A percentile compares a stretch with the other conserved stretches of the same genome.
Evolutionary conservation across 2,888 invertebrate genomes (phyloP).

Genomic region (Ophioninae sp.): DNA sequence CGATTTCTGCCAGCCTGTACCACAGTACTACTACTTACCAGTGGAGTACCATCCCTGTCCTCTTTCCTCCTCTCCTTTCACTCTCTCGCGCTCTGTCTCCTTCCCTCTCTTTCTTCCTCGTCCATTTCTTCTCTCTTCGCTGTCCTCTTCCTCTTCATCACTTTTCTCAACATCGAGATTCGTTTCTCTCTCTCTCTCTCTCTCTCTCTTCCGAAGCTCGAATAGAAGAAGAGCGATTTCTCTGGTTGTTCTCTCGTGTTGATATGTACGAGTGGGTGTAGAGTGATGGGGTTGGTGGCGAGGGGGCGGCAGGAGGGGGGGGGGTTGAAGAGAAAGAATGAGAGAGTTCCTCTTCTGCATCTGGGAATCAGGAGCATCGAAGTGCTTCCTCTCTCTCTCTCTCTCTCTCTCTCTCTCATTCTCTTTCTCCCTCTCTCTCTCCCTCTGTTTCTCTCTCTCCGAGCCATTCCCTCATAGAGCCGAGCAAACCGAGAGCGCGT

Average conservation of each 20-base stretch:
- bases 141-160: too few species aligned
- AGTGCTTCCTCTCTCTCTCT: conserved; percentile 15
- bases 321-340: neutral
- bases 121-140: too few species aligned
- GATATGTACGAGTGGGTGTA: too few species aligned
- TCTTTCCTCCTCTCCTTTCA: conserved; percentile 39
- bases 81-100: neutral
- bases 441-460: conserved; percentile 35
- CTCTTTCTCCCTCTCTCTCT: conserved; percentile 11
- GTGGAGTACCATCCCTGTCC: conserved; percentile 43
- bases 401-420: neutral
- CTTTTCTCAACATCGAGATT: too few species aligned
- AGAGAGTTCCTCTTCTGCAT: conserved; percentile 18
- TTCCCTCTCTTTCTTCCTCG: neutral
- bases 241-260: conserved; percentile 18
- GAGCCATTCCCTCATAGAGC: conserved; percentile 54
- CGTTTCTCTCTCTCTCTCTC: conserved; percentile 4
- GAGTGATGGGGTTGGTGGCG: too few species aligned
- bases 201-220: neutral
- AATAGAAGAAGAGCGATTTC: conserved; percentile 7
- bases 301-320: neutral
- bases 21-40: conserved; percentile 57
- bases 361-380: conserved; percentile 39
- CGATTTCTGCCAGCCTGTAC: conserved; percentile 66
- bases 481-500: conserved; percentile 64